Conservation (phyloP, 2,113 vertebrate genomes). For the Sinocyclocheilus rhinocerous region DNA sequence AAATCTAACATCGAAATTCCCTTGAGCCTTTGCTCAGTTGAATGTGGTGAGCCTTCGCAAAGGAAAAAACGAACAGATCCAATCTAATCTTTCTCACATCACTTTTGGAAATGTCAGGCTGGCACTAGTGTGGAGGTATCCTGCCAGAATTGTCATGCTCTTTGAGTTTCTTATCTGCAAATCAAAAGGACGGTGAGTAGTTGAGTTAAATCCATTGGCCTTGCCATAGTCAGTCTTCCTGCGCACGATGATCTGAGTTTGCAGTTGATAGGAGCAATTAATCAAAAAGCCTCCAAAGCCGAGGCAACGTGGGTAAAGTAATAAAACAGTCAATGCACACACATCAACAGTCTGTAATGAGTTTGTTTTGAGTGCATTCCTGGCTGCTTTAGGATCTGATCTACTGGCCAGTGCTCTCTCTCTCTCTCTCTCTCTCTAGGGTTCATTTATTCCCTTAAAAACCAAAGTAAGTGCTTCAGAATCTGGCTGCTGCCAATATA, state of each 20-base stretch:
- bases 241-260: not conserved
- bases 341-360: constrained; percentile 22
- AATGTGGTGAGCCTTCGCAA: not conserved
- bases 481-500: not conserved
- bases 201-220: constrained; percentile 26
- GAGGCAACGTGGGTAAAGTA: not conserved
- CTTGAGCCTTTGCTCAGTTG: not conserved
- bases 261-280: constrained; percentile 21
- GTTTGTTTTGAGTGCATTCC: not conserved
- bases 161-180: constrained; percentile 26
- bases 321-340: constrained; percentile 8
- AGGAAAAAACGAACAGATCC: constrained; percentile 13
- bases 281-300: constrained; percentile 20
- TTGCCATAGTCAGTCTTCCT: constrained; percentile 9
- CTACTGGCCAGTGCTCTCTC: not conserved
- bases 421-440: not conserved
- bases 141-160: constrained; percentile 21
- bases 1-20: too few relatives aligned
- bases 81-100: constrained; percentile 32
- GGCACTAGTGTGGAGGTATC: constrained; percentile 10
- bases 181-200: constrained; percentile 7
- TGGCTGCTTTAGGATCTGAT: not conserved
- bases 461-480: not conserved
- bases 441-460: constrained; percentile 23
- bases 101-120: constrained; percentile 14